Percentiles rank a stretch among this genome's conserved stretches.
Evolutionary conservation across 2,113 vertebrate genomes (phyloP).

Genomic region (Ptilonorhynchus violaceus): DNA sequence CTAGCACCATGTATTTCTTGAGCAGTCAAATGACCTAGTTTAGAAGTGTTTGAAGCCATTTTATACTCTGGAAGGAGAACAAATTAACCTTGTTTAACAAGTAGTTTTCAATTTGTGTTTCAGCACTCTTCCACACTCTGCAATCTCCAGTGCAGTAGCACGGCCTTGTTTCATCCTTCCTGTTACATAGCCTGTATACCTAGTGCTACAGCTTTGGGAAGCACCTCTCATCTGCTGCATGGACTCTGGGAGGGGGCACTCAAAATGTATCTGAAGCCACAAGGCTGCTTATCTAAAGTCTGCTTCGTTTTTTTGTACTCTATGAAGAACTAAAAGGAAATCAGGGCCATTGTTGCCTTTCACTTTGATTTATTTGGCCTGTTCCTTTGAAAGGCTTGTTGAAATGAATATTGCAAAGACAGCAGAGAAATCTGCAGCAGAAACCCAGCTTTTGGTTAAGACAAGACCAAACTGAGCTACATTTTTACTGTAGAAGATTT

Average conservation of each 20-base stretch:
- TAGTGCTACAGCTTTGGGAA: not conserved
- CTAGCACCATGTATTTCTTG: conserved; percentile 42
- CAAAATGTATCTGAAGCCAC: not conserved
- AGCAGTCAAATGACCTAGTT: conserved; percentile 68
- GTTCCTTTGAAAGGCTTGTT: not conserved
- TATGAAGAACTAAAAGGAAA: not conserved
- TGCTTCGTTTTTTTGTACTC: not conserved
- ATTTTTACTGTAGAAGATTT: not conserved
- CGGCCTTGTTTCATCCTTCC: not conserved
- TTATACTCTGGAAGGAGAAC: conserved; percentile 55
- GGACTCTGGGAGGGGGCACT: not conserved
- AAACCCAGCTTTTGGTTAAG: not conserved
- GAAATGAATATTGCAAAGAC: not conserved
- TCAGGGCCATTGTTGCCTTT: not conserved
- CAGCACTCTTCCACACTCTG: not conserved
- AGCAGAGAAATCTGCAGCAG: not conserved
- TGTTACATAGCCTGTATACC: not conserved
- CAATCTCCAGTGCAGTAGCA: not conserved
- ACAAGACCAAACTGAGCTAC: not conserved
- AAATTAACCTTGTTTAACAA: conserved; percentile 74
- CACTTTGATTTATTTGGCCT: not conserved
- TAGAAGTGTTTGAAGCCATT: conserved; percentile 70
- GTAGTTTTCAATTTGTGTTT: conserved; percentile 67
- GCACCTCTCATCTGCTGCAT: not conserved
- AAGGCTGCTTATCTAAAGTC: not conserved